Percentiles rank a stretch among this genome's conserved stretches.
Evolutionary conservation across 2,113 vertebrate species (phyloP).

Genomic region (Uropsilus gracilis): DNA sequence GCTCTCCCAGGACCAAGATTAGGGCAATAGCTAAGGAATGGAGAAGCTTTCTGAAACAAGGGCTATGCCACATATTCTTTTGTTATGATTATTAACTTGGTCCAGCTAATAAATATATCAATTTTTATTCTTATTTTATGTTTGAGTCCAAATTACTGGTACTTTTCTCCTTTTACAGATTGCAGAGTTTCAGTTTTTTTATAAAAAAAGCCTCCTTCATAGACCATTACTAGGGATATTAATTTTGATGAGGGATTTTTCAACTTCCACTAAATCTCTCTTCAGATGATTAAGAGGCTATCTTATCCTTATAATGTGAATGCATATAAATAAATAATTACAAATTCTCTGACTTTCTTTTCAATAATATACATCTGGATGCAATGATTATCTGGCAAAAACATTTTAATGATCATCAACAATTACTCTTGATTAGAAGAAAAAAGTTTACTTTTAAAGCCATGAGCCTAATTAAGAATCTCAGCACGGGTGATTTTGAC

Average conservation of each 20-base stretch:
- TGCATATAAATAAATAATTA: slow-evolving; percentile 62
- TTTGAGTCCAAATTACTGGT: slow-evolving; percentile 31
- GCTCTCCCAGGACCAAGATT: not conserved
- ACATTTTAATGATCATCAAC: slow-evolving; percentile 59
- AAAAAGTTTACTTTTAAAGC: slow-evolving; percentile 51
- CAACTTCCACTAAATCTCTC: slow-evolving; percentile 62
- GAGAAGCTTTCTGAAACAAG: not conserved
- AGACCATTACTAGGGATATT: slow-evolving; percentile 66
- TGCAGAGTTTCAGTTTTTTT: slow-evolving; percentile 45
- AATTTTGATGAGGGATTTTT: slow-evolving; percentile 71
- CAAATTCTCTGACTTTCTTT: slow-evolving; percentile 54
- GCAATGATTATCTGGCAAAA: slow-evolving; percentile 51
- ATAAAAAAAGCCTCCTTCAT: not conserved
- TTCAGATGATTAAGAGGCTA: slow-evolving; percentile 66
- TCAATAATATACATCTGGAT: slow-evolving; percentile 53
- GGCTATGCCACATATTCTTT: not conserved
- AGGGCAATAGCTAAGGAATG: not conserved
- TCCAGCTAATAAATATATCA: not conserved
- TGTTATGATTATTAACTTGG: not conserved
- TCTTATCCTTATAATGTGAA: slow-evolving; percentile 40
- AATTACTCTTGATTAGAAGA: slow-evolving; percentile 63
- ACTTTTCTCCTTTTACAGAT: slow-evolving; percentile 36
- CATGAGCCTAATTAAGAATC: slow-evolving; percentile 43
- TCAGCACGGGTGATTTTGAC: not conserved
- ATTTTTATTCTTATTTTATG: slow-evolving; percentile 49